These are phyloP conservation scores for Lepisosteus osseus DNA, from an alignment of 2,113 vertebrate species.

Conservation along the genomic window DNA sequence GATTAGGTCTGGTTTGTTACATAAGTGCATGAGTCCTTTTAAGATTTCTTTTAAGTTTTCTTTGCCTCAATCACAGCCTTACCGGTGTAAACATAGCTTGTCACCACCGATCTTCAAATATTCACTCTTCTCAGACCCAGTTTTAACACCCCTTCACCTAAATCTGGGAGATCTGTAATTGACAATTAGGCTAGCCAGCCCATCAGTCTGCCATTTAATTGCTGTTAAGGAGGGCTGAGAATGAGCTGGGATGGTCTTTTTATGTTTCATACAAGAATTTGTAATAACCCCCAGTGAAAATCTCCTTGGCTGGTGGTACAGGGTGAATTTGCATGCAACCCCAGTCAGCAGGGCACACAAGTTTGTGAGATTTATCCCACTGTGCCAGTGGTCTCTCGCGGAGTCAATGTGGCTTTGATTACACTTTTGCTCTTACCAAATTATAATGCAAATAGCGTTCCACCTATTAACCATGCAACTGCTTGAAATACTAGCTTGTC, in stretches of 20 bases:
- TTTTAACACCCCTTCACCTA: slow-evolving; percentile 52
- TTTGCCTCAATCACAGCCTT: neutral
- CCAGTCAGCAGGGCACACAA: slow-evolving; percentile 18
- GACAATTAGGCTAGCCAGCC: slow-evolving; percentile 62
- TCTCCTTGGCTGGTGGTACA: neutral
- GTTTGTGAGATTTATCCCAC: slow-evolving; percentile 32
- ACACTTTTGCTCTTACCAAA: slow-evolving; percentile 50
- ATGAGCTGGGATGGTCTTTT: slow-evolving; percentile 39
- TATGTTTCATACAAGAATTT: slow-evolving; percentile 35
- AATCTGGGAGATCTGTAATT: slow-evolving; percentile 61
- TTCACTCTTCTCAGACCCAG: slow-evolving; percentile 48
- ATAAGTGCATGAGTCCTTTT: neutral
- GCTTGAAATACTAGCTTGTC: slow-evolving; percentile 44
- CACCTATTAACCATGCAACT: slow-evolving; percentile 51
- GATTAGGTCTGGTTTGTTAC: slow-evolving; percentile 13
- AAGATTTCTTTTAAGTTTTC: too few species aligned
- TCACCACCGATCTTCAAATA: neutral
- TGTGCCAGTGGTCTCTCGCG: slow-evolving; percentile 32
- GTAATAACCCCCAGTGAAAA: slow-evolving; percentile 10
- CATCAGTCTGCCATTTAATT: slow-evolving; percentile 67
- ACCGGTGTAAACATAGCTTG: neutral
- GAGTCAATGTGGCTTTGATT: slow-evolving; percentile 50
- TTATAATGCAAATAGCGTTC: slow-evolving; percentile 55
- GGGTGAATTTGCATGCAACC: slow-evolving; percentile 37
- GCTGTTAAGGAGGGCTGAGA: slow-evolving; percentile 59